A percentile compares a stretch with the other conserved stretches of the same genome.
These are phyloP conservation scores for Furnarius figulus DNA, from an alignment of 2,113 vertebrate species.

Conservation along the genomic window DNA sequence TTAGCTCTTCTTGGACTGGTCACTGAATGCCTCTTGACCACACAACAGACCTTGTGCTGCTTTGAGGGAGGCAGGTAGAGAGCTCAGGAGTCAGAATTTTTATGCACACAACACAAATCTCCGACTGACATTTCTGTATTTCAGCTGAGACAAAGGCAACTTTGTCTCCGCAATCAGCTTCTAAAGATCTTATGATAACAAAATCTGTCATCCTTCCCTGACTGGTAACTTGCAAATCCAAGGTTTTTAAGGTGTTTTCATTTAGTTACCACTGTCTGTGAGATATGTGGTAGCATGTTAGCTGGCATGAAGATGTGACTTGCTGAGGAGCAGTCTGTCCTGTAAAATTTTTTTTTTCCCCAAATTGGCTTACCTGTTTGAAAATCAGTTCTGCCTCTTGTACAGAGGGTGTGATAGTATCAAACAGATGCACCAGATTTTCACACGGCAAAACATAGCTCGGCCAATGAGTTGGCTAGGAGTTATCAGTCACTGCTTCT, in stretches of 20 bases:
- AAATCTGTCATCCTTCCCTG: background rate
- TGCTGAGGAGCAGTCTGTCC: background rate
- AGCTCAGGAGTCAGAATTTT: background rate
- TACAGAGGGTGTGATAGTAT: conserved; percentile 26
- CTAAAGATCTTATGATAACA: background rate
- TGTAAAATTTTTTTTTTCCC: background rate
- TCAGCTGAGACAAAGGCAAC: background rate
- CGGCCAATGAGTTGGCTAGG: background rate
- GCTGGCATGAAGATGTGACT: background rate
- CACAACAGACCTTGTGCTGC: background rate
- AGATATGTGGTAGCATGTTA: background rate
- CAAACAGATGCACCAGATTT: conserved; percentile 7
- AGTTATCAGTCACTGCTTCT: background rate
- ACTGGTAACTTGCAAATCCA: background rate
- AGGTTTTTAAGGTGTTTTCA: background rate
- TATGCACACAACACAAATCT: background rate
- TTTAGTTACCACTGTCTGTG: background rate
- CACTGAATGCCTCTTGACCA: background rate
- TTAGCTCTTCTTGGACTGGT: background rate
- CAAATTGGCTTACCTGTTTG: conserved; percentile 7
- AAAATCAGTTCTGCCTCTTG: background rate
- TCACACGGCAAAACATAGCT: background rate
- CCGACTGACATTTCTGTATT: background rate
- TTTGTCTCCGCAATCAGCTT: background rate
- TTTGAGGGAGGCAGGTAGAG: background rate